phyloP scores from a whole-genome alignment of 2,888 invertebrate species.

The Leptinotarsa rubiginosa region DNA sequence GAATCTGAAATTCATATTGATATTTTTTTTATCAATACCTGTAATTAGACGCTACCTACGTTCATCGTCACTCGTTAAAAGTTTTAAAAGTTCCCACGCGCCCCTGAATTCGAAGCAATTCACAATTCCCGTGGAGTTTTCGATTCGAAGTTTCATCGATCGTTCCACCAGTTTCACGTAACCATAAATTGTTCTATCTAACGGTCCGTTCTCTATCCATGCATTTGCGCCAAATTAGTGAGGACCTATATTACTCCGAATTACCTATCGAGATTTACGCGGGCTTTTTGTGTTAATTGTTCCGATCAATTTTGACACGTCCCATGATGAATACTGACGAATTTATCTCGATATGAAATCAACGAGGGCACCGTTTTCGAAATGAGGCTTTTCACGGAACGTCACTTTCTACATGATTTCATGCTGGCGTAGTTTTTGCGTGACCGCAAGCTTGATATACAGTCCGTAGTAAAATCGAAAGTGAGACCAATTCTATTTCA shows the following conservation, averaged over 20 bases:
- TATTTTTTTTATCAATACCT: too few relatives aligned
- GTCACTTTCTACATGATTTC: constrained; percentile 29
- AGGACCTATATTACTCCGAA: constrained; percentile 57
- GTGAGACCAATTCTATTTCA: constrained; percentile 7
- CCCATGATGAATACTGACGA: constrained; percentile 33
- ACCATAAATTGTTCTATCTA: constrained; percentile 21
- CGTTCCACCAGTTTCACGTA: constrained; percentile 3
- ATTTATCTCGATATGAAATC: constrained; percentile 28
- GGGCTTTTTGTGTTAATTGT: constrained; percentile 49
- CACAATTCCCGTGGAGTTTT: constrained; percentile 15
- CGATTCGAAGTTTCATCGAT: constrained; percentile 11
- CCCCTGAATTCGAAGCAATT: neutral
- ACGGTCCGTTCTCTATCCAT: constrained; percentile 18
- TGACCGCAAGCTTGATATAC: constrained; percentile 33
- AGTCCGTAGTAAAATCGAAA: constrained; percentile 33
- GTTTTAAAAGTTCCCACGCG: neutral
- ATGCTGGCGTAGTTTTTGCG: constrained; percentile 35
- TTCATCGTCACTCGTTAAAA: neutral
- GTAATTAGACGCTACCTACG: neutral
- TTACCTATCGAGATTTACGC: constrained; percentile 48
- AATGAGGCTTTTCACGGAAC: constrained; percentile 13
- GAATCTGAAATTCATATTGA: too few relatives aligned
- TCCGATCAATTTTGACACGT: constrained; percentile 34
- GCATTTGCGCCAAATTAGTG: constrained; percentile 54
- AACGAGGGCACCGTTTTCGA: neutral